These are phyloP conservation scores for Lucilia sericata DNA, from an alignment of 1,140 invertebrate species.

Conservation along the genomic window DNA sequence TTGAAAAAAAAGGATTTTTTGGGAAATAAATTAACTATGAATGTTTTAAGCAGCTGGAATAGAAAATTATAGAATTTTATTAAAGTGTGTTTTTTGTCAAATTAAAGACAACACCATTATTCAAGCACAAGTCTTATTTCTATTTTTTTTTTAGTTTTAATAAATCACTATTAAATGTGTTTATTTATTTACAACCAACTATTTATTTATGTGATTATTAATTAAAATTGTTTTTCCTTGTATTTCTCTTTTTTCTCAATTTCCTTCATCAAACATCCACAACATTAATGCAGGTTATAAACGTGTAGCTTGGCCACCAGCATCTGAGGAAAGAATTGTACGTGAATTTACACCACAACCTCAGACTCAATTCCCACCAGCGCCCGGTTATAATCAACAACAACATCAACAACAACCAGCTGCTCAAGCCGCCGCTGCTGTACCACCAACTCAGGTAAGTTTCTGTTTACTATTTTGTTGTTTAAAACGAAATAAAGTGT, in stretches of 20 bases:
- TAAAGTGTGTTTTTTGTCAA: too few species aligned
- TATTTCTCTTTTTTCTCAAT: slow-evolving; percentile 8
- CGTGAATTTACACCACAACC: slow-evolving; percentile 72
- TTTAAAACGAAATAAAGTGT: not conserved
- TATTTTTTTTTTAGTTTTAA: not conserved
- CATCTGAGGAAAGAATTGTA: slow-evolving; percentile 71
- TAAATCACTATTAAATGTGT: slow-evolving; percentile 30
- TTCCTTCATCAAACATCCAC: not conserved
- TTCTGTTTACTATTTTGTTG: not conserved
- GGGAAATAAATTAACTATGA: too few species aligned
- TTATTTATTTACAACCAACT: not conserved
- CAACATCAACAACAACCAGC: slow-evolving; percentile 48
- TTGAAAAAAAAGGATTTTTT: too few species aligned
- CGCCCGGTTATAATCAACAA: slow-evolving; percentile 34
- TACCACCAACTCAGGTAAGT: slow-evolving; percentile 47
- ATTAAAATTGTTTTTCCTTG: slow-evolving; percentile 33
- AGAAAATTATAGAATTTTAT: too few species aligned
- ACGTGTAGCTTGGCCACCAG: slow-evolving; percentile 85
- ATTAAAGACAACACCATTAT: too few species aligned
- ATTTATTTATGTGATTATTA: slow-evolving; percentile 39
- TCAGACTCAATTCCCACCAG: slow-evolving; percentile 62
- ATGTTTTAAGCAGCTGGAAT: too few species aligned
- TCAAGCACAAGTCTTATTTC: too few species aligned
- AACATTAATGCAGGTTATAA: slow-evolving; percentile 73
- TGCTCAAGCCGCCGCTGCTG: slow-evolving; percentile 10